These are phyloP conservation scores for Vultur gryphus DNA, from an alignment of 2,797 vertebrate species.

Conservation along the genomic window DNA sequence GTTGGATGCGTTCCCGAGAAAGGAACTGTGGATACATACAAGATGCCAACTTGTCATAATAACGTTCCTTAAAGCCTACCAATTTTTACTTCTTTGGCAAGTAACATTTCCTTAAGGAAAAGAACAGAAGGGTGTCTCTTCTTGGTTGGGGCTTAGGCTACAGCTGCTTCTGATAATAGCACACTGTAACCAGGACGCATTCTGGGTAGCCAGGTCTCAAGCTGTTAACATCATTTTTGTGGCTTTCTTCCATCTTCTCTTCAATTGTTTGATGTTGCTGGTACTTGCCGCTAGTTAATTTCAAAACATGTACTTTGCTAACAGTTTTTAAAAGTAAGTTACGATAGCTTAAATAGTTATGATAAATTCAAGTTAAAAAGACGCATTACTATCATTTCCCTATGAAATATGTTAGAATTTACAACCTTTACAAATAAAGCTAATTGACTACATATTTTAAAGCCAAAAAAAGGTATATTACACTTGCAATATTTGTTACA, in stretches of 20 bases:
- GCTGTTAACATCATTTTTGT: not conserved
- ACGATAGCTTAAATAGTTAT: not conserved
- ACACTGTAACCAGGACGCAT: not conserved
- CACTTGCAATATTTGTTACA: not conserved
- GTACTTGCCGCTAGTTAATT: not conserved
- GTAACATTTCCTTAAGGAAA: slow-evolving; percentile 36
- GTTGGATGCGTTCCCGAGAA: not conserved
- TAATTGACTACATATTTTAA: not conserved
- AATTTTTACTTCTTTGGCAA: slow-evolving; percentile 31
- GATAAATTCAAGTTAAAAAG: not conserved
- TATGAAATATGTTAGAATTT: not conserved
- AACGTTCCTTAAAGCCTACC: slow-evolving; percentile 27
- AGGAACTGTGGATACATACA: slow-evolving; percentile 1
- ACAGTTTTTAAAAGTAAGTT: not conserved
- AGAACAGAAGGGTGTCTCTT: slow-evolving; percentile 21
- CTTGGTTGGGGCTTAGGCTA: not conserved
- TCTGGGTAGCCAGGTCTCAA: not conserved
- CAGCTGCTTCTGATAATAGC: not conserved
- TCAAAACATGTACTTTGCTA: not conserved
- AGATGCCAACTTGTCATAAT: slow-evolving; percentile 32
- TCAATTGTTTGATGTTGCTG: not conserved
- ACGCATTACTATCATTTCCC: rapidly evolving
- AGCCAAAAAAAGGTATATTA: not conserved
- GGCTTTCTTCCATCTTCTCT: not conserved
- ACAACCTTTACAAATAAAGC: not conserved